A percentile compares a stretch with the other conserved stretches of the same genome.
Conservation (phyloP, 2,113 vertebrate genomes). For the Chlamydotis undulata region DNA sequence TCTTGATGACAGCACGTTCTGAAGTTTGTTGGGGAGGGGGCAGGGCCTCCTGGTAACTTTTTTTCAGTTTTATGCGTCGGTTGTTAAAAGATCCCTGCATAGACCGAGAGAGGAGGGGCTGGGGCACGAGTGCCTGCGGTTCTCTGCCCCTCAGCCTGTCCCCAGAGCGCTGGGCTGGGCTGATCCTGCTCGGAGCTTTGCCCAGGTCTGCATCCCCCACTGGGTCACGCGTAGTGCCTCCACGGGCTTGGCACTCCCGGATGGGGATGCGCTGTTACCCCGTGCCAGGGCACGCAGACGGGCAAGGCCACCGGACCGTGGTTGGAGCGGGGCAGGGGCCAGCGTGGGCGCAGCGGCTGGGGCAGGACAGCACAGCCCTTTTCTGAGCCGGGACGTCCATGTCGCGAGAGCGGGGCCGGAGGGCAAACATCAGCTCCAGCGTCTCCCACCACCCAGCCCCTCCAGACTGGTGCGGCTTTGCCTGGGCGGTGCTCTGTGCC, state of each 20-base stretch:
- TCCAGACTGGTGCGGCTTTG: no score
- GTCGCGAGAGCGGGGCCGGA: no score
- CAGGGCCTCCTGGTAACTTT: slow-evolving; percentile 32
- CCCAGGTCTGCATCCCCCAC: not conserved
- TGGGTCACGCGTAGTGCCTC: rapidly evolving
- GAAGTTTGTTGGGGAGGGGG: slow-evolving; percentile 15
- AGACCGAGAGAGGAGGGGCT: not conserved
- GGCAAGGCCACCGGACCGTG: no score
- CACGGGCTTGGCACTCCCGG: not conserved
- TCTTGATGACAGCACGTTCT: slow-evolving; percentile 76
- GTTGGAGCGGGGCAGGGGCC: not conserved
- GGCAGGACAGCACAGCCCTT: not conserved
- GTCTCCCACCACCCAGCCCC: rapidly evolving
- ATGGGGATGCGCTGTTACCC: rapidly evolving
- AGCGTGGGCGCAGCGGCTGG: not conserved
- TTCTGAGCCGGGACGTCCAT: not conserved
- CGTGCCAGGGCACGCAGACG: rapidly evolving
- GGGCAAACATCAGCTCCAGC: rapidly evolving
- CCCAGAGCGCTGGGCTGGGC: not conserved
- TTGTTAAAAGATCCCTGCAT: not conserved
- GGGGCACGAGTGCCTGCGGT: not conserved
- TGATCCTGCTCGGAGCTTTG: not conserved
- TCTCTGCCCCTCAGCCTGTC: not conserved
- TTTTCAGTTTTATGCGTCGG: not conserved
- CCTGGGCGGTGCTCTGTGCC: rapidly evolving